phyloP scores from a whole-genome alignment of 2,888 invertebrate genomes.

The Bimastos eiseni region DNA sequence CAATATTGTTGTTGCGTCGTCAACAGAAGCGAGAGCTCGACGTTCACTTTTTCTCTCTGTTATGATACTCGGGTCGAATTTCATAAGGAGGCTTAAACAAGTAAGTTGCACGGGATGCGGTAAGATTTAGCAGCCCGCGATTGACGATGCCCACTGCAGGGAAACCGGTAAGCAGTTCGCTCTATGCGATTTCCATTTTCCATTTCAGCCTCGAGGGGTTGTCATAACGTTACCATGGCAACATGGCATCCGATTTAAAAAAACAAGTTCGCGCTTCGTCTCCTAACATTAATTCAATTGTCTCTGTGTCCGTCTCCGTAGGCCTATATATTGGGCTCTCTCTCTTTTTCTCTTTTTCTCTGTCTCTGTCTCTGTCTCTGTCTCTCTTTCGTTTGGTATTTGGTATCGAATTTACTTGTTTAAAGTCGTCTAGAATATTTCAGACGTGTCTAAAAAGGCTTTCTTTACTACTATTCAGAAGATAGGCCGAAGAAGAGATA shows the following conservation, averaged over 20 bases:
- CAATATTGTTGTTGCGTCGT: background rate
- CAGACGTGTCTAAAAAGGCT: no score
- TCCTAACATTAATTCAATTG: background rate
- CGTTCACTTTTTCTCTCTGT: background rate
- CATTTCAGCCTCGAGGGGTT: background rate
- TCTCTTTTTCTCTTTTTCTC: background rate
- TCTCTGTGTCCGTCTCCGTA: background rate
- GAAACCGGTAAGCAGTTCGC: background rate
- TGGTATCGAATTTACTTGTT: no score
- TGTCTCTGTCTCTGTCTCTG: constrained; percentile 19
- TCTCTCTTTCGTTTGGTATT: background rate
- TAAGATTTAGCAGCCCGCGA: background rate
- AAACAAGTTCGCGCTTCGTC: background rate
- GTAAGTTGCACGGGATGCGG: background rate
- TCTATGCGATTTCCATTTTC: background rate
- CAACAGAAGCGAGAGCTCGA: background rate
- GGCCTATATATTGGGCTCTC: background rate
- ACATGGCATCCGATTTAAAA: background rate
- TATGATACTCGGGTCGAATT: background rate
- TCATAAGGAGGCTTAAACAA: background rate
- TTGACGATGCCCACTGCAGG: background rate
- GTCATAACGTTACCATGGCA: background rate
- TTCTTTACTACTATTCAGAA: no score
- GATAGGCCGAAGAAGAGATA: no score
- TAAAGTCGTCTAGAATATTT: no score